These are phyloP conservation scores for Cephalopholis sonnerati DNA, from an alignment of 2,113 vertebrate genomes.

Conservation along the genomic window DNA sequence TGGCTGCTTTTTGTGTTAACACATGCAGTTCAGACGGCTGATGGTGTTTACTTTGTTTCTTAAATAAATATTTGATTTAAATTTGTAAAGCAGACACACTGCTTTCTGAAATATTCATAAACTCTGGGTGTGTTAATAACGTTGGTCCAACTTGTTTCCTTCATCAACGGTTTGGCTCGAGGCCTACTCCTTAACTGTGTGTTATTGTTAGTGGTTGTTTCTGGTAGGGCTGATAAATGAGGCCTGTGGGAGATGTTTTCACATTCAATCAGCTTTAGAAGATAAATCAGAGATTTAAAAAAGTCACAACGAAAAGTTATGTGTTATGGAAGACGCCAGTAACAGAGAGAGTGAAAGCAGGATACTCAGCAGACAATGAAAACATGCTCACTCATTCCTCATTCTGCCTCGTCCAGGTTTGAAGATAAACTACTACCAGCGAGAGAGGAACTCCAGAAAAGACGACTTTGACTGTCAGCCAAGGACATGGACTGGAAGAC, in stretches of 20 bases:
- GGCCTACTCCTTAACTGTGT: neutral
- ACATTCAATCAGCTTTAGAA: neutral
- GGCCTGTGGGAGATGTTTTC: neutral
- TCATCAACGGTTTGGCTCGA: neutral
- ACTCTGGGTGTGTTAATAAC: neutral
- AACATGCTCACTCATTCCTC: conserved; percentile 20
- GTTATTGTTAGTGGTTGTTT: neutral
- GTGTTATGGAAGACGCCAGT: neutral
- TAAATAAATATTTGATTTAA: neutral
- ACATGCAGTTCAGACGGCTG: neutral
- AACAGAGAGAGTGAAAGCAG: neutral
- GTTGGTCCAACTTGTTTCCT: conserved; percentile 34
- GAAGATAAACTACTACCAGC: neutral
- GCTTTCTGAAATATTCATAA: neutral
- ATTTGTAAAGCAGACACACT: neutral
- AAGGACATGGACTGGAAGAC: conserved; percentile 90
- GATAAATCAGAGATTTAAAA: neutral
- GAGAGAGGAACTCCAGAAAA: conserved; percentile 8
- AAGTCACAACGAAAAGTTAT: neutral
- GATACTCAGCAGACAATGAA: neutral
- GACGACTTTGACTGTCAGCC: conserved; percentile 33
- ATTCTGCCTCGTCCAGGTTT: conserved; percentile 48
- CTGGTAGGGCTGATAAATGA: neutral
- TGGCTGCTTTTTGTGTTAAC: neutral
- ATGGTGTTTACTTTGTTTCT: neutral